Evolutionary conservation across 2,113 vertebrate genomes (phyloP), one percentile per base, ranked within the genome.

Genomic region (Caranx ignobilis): DNA sequence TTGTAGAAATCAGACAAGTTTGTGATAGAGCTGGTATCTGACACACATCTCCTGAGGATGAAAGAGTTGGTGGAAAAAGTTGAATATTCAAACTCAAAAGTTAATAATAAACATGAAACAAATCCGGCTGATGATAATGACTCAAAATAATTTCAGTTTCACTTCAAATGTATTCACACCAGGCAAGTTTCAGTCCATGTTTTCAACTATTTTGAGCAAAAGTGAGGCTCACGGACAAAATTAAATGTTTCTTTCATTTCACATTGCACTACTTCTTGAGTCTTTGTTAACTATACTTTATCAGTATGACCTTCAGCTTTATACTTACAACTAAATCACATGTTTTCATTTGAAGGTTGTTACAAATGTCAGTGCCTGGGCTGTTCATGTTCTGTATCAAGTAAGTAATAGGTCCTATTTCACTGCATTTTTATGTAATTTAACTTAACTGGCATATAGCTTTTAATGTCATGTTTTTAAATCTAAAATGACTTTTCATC

Each of bases 201-300:
- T 19, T 19, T 31, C 5, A 31, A 6, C 8, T 41, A 4, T 60
- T 60, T 43, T 55, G 62, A 6, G 3, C 31, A 21, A 47, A n/a
- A 26, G 10, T 48, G 19, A 69, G 26, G 65, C 45, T 39, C 15
- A 32, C 26, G 52, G 35, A 35, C 21, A 15, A 63, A 50, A 52
- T 37, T n/a, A 43, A 52, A 75, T 70, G 2, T 59, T 60, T 35
- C 48, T 45, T 55, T 76, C 1, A 61, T 61, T 71, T 56, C 61
- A 35, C 26, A 43, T 59, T 34, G 39, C 11, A 2, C 50, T 37
- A 18, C 41, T 6, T 55, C 13, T 8, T 31, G 16, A 63, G 50
- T 61, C 26, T 19, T 5, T 5, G 5, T 66, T 60, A 1, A 26
- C 26, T 26, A 26, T 26, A 26, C 26, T 26, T 26, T 26, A 26